These are phyloP conservation scores for Amphipyra tragopoginis DNA, from an alignment of 2,888 invertebrate genomes.

Conservation along the genomic window DNA sequence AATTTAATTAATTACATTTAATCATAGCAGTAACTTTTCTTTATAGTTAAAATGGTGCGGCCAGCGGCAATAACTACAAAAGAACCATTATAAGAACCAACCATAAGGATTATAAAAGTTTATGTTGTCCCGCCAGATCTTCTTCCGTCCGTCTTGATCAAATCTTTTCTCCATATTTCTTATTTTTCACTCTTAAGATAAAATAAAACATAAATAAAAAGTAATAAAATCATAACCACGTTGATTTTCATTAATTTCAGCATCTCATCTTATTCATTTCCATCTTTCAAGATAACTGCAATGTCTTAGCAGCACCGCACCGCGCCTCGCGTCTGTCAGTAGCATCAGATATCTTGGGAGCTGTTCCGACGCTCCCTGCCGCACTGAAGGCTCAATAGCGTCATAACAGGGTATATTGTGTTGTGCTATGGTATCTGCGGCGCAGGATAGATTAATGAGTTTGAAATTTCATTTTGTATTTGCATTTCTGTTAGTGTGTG, in stretches of 20 bases:
- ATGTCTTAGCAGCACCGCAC: slow-evolving; percentile 8
- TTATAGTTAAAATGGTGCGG: not conserved
- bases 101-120: no score
- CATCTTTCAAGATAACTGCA: slow-evolving; percentile 3
- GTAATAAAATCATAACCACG: not conserved
- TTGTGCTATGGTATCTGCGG: not conserved
- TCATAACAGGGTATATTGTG: slow-evolving; percentile 22
- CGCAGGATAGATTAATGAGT: slow-evolving; percentile 26
- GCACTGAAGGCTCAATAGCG: slow-evolving; percentile 28
- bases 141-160: no score
- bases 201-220: no score
- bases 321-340: slow-evolving; percentile 16
- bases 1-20: not conserved
- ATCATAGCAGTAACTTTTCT: not conserved
- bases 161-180: no score
- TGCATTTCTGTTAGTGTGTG: not conserved
- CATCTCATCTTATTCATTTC: slow-evolving; percentile 3
- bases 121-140: no score
- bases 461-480: slow-evolving; percentile 21
- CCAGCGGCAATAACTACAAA: no score
- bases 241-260: not conserved
- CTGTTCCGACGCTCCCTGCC: slow-evolving; percentile 25
- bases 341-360: slow-evolving; percentile 48
- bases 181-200: no score
- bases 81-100: no score